phyloP scores from a whole-genome alignment of 53 echinoderm and acorn worm genomes.

The Holothuria leucospilota region DNA sequence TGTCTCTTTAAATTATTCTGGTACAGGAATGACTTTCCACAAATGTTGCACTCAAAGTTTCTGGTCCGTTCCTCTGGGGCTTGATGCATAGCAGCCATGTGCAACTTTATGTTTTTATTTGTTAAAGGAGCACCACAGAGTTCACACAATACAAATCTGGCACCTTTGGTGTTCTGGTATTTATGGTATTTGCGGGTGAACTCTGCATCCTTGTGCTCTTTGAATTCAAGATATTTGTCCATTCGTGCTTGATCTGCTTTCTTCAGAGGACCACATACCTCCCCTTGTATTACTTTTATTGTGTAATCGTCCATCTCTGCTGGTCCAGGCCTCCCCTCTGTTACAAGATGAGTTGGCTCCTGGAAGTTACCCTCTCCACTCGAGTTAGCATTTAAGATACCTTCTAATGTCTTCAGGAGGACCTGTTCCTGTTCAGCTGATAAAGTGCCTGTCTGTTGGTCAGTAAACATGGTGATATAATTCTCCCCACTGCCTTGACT shows the following conservation, averaged over 20 bases:
- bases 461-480: constrained; percentile 27
- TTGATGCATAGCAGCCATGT: constrained; percentile 32
- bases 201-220: constrained; percentile 25
- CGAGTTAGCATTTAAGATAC: constrained; percentile 4
- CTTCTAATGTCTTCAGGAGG: constrained; percentile 17
- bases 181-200: constrained; percentile 35
- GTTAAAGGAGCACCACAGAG: constrained; percentile 34
- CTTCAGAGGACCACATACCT: constrained; percentile 26
- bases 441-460: not conserved
- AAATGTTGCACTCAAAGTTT: constrained; percentile 23
- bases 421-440: constrained; percentile 39
- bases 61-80: constrained; percentile 14
- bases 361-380: constrained; percentile 7
- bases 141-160: constrained; percentile 32
- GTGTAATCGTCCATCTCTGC: not conserved
- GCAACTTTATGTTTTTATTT: constrained; percentile 29
- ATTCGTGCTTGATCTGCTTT: constrained; percentile 23
- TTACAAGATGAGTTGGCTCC: not conserved
- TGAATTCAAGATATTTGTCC: constrained; percentile 31
- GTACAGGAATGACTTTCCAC: constrained; percentile 21
- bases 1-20: constrained; percentile 30
- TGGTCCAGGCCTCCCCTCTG: constrained; percentile 7
- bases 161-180: constrained; percentile 35
- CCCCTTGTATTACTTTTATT: constrained; percentile 1
- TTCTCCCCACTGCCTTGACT: constrained; percentile 3